Percentiles rank a stretch among this genome's conserved stretches.
These are phyloP conservation scores for Petrocephalus zakoni DNA, from an alignment of 2,113 vertebrate genomes.

Conservation along the genomic window DNA sequence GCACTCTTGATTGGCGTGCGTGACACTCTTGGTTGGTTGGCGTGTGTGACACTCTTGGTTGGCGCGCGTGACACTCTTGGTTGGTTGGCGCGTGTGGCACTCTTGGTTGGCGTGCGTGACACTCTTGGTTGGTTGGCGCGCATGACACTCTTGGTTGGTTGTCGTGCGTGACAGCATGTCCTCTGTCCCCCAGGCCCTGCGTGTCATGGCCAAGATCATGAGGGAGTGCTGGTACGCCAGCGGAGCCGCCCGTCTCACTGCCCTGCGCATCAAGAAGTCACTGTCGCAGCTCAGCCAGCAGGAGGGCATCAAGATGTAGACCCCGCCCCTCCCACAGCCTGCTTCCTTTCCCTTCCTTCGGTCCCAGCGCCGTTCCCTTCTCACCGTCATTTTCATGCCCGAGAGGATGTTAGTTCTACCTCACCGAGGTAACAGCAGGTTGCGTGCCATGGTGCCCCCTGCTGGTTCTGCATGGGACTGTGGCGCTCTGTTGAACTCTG, in stretches of 20 bases:
- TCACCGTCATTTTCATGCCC: slow-evolving; percentile 45
- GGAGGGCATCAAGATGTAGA: slow-evolving; percentile 81
- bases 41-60: too few species aligned
- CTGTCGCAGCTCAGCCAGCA: slow-evolving; percentile 77
- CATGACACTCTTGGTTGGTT: not conserved
- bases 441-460: slow-evolving; percentile 27
- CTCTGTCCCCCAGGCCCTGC: slow-evolving; percentile 56
- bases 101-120: not conserved
- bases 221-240: slow-evolving; percentile 53
- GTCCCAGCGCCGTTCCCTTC: slow-evolving; percentile 43
- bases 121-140: too few species aligned
- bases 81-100: too few species aligned
- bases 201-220: slow-evolving; percentile 85
- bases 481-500: slow-evolving; percentile 39
- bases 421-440: slow-evolving; percentile 62
- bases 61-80: not conserved
- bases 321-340: not conserved
- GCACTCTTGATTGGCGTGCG: not conserved
- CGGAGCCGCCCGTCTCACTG: slow-evolving; percentile 70
- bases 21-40: too few species aligned
- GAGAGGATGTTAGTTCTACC: slow-evolving; percentile 67
- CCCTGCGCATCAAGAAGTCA: slow-evolving; percentile 78
- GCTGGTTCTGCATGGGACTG: slow-evolving; percentile 34
- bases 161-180: not conserved
- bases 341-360: not conserved